phyloP scores from a whole-genome alignment of 2,888 invertebrate species.

The Clostera curtula region DNA sequence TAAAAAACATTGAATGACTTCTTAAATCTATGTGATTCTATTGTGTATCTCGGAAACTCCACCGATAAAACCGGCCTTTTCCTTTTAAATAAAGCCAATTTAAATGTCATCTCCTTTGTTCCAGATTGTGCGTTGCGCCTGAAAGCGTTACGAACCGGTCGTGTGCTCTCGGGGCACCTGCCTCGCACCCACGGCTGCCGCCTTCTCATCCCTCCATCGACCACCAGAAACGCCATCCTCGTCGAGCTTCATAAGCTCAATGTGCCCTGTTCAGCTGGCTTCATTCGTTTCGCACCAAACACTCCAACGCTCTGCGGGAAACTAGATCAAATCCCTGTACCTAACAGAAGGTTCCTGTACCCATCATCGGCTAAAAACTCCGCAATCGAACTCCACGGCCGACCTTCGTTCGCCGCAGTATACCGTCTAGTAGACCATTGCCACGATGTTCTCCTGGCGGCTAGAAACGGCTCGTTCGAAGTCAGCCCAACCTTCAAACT shows the following conservation, averaged over 20 bases:
- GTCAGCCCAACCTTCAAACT: constrained; percentile 75
- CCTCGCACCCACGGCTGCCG: constrained; percentile 71
- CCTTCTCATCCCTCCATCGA: constrained; percentile 64
- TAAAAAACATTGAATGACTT: too few relatives aligned
- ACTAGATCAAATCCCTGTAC: constrained; percentile 77
- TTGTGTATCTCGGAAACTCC: too few relatives aligned
- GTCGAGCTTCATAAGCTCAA: constrained; percentile 80
- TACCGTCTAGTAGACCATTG: constrained; percentile 83
- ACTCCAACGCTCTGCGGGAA: constrained; percentile 78
- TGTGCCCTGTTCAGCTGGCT: constrained; percentile 79
- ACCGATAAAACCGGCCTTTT: too few relatives aligned
- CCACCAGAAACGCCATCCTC: constrained; percentile 73
- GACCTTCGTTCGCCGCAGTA: constrained; percentile 79
- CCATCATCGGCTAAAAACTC: constrained; percentile 65
- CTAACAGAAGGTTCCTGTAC: constrained; percentile 76
- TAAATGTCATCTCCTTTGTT: too few relatives aligned
- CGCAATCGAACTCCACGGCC: constrained; percentile 74
- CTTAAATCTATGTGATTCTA: too few relatives aligned
- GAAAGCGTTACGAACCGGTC: constrained; percentile 50
- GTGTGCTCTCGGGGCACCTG: constrained; percentile 70
- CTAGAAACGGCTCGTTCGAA: constrained; percentile 79
- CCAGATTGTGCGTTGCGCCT: constrained; percentile 77
- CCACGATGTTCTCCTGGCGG: constrained; percentile 79
- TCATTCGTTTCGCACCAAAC: constrained; percentile 73
- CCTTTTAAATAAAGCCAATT: too few relatives aligned